Conservation (phyloP, 1,140 invertebrate species). For the Meloidogyne floridensis region DNA sequence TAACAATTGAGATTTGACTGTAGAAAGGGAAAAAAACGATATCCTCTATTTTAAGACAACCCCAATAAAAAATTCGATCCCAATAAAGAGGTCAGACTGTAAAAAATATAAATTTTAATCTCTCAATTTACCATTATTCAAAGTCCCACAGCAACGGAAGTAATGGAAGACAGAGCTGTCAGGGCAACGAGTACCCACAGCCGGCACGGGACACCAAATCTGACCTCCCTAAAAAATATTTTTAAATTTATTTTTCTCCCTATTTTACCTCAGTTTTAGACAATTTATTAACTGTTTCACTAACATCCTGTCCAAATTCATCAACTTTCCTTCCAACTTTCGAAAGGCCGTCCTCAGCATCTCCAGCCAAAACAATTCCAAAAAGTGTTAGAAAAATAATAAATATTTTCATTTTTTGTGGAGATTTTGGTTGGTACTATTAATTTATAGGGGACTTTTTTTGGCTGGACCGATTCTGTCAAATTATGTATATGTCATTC, state of each 20-base stretch:
- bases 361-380: constrained; percentile 13
- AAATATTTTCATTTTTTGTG: constrained; percentile 8
- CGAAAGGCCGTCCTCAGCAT: constrained; percentile 8
- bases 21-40: too few relatives aligned
- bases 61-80: too few relatives aligned
- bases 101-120: neutral
- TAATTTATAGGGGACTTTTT: too few relatives aligned
- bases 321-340: neutral
- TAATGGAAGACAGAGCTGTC: constrained; percentile 24
- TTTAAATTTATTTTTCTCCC: neutral
- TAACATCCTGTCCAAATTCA: neutral
- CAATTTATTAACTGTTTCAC: neutral
- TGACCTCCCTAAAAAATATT: constrained; percentile 12
- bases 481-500: too few relatives aligned
- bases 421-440: too few relatives aligned
- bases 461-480: too few relatives aligned
- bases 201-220: constrained; percentile 26
- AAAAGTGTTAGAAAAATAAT: neutral
- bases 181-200: constrained; percentile 23
- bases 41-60: too few relatives aligned
- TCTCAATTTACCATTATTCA: constrained; percentile 19
- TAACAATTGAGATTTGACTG: too few relatives aligned
- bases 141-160: constrained; percentile 27
- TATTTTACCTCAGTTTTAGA: constrained; percentile 9
- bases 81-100: too few relatives aligned